Evolutionary conservation across 2,888 invertebrate genomes (phyloP), one percentile per base, ranked within the genome.

Genomic region (Meta bourneti): DNA sequence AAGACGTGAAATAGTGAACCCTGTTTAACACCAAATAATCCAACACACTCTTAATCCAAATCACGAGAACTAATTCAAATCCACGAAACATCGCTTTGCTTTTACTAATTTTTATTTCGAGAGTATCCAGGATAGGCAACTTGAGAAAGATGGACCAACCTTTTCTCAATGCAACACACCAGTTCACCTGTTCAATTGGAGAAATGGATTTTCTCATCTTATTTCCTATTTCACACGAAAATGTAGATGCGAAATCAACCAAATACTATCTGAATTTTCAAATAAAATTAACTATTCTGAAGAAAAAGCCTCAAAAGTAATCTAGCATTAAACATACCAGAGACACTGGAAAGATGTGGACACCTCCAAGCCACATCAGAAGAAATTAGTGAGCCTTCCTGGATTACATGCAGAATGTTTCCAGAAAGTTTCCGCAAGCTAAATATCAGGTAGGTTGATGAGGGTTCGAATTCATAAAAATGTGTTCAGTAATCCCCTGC

Each of bases 31-130:
- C 54, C 48, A 34, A 20, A 80, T 52, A 51, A 11, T n/a, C 52
- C 6, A 54, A 75, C 34, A 84, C 6, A 78, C n/a, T 72, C 48
- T 20, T 80, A 48, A 72, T 11, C n/a, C 34, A 71, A 13, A 80
- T 82, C 11, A 19, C 16, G 5, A 20, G 6, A 71, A 78, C 51
- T 86, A 78, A 78, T 78, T 81, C 20, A 70, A 70, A 75, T n/a
- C n/a, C 20, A 61, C 49, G 69, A 69, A 48, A 81, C 48, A 74
- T 69, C 20, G 89, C 89, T 89, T 75, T 69, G 69, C 77, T 77
- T 20, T 69, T 82, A 89, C 81, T 82, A 89, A 88, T 82, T 81
- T 72, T 84, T 16, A 77, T 16, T n/a, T 51, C n/a, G 48, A 84
- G 61, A 84, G 16, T 48, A 61, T 61, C n/a, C 61, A 54, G 13